Conservation (phyloP, 2,113 vertebrate species). For the Tor tambroides region DNA sequence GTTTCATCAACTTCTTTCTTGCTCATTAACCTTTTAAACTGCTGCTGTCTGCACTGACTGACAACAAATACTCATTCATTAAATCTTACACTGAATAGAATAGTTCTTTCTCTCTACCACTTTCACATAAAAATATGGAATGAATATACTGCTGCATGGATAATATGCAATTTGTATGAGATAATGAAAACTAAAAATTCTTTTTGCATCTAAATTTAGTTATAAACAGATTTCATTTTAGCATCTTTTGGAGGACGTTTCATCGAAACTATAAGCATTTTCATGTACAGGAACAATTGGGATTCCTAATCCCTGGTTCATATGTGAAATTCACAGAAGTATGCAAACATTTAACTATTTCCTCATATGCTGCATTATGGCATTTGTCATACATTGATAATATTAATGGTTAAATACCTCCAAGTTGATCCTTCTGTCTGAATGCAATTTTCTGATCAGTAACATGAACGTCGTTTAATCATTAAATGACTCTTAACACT, state of each 20-base stretch:
- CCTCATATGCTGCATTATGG: not conserved
- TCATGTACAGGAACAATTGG: not conserved
- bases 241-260: not conserved
- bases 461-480: not conserved
- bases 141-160: not conserved
- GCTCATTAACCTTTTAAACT: conserved; percentile 18
- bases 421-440: not conserved
- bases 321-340: no score
- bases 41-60: not conserved
- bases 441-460: not conserved
- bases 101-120: not conserved
- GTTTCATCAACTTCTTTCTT: conserved; percentile 29
- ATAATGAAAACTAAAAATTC: not conserved
- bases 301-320: not conserved
- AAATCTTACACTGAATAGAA: not conserved
- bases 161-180: not conserved
- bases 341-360: no score
- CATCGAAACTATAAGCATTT: not conserved
- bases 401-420: not conserved
- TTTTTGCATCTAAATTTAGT: not conserved
- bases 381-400: not conserved
- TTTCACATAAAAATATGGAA: not conserved
- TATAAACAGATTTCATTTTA: not conserved
- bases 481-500: not conserved
- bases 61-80: not conserved